Conservation (phyloP, 2,113 vertebrate species). For the Sterrhoptilus dennistouni region DNA sequence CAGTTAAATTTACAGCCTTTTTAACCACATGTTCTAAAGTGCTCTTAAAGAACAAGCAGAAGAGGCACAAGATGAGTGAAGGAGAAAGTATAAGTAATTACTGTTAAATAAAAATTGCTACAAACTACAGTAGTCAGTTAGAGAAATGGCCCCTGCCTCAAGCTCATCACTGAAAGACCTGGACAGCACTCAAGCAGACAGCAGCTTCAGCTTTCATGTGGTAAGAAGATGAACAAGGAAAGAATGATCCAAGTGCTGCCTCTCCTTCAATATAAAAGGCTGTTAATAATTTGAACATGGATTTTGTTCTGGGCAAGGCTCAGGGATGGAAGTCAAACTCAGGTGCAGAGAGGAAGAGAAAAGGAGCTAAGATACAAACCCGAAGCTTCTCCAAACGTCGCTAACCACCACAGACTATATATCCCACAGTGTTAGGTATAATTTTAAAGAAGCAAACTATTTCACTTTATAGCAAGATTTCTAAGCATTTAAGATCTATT, state of each 20-base stretch:
- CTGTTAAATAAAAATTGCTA: neutral
- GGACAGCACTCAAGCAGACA: neutral
- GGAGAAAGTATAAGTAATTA: neutral
- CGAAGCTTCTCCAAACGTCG: neutral
- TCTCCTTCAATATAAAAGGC: neutral
- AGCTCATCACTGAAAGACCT: neutral
- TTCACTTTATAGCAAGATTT: neutral
- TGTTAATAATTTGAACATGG: neutral
- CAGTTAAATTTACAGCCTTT: neutral
- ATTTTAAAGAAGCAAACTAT: neutral
- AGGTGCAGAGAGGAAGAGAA: neutral
- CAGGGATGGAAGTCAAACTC: neutral
- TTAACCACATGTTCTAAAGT: neutral
- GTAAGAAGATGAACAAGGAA: neutral
- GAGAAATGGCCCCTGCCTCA: neutral
- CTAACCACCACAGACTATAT: neutral
- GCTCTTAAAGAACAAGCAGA: neutral
- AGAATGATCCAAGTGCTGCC: neutral
- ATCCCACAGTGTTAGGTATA: neutral
- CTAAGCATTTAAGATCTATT: neutral
- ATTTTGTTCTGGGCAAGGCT: neutral
- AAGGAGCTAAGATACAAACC: neutral
- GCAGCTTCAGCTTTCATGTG: neutral
- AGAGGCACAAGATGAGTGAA: neutral
- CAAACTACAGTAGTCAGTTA: neutral